phyloP scores from a whole-genome alignment of 2,888 invertebrate genomes.

The Mechanitis messenoides region DNA sequence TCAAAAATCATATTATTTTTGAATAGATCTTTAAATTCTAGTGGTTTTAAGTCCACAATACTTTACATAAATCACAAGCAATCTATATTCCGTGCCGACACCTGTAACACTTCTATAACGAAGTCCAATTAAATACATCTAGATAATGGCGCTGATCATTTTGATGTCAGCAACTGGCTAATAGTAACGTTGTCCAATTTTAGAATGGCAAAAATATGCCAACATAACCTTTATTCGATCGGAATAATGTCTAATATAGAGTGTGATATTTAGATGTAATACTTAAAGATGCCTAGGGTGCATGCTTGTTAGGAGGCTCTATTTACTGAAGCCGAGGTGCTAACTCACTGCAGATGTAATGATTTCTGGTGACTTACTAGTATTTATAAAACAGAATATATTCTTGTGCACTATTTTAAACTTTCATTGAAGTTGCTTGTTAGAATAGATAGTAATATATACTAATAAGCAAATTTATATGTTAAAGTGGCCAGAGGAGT shows the following conservation, averaged over 20 bases:
- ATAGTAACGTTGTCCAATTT: slow-evolving; percentile 24
- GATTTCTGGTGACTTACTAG: slow-evolving; percentile 31
- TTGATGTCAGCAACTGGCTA: slow-evolving; percentile 36
- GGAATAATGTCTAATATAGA: slow-evolving; percentile 21
- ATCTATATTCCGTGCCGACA: slow-evolving; percentile 64
- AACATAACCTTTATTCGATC: slow-evolving; percentile 12
- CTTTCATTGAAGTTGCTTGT: slow-evolving; percentile 10
- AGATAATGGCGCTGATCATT: slow-evolving; percentile 66
- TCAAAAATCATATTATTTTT: slow-evolving; percentile 6
- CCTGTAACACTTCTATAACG: slow-evolving; percentile 45
- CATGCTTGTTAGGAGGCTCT: slow-evolving; percentile 34
- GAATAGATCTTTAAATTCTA: slow-evolving; percentile 2
- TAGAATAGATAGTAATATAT: neutral
- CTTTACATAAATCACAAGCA: slow-evolving; percentile 55
- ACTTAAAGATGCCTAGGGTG: slow-evolving; percentile 20
- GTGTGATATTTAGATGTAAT: slow-evolving; percentile 3
- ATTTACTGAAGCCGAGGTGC: slow-evolving; percentile 31
- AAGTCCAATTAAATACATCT: slow-evolving; percentile 70
- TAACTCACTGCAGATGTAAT: slow-evolving; percentile 31
- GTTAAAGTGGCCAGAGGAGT: no score
- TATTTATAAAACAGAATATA: slow-evolving; percentile 20
- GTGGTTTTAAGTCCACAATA: slow-evolving; percentile 12
- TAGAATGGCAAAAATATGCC: slow-evolving; percentile 7
- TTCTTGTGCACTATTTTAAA: slow-evolving; percentile 19
- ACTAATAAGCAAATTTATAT: no score